Evolutionary conservation across 2,888 invertebrate species (phyloP).

Genomic region (Phengaris arion): DNA sequence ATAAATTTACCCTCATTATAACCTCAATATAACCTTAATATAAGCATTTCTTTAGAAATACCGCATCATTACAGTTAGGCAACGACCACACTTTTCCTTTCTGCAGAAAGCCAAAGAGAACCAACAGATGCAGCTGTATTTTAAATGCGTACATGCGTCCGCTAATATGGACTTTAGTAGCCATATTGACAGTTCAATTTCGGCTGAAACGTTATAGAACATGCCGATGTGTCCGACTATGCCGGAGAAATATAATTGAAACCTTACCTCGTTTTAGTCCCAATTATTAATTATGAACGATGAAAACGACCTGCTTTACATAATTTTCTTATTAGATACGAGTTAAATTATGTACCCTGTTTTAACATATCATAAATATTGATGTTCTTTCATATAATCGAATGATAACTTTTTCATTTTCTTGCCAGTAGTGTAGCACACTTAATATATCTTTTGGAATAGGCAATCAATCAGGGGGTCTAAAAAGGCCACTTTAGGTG

Average conservation of each 20-base stretch:
- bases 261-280: constrained; percentile 49
- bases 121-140: not conserved
- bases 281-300: constrained; percentile 76
- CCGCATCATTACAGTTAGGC: constrained; percentile 37
- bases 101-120: not conserved
- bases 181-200: not conserved
- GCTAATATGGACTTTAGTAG: not conserved
- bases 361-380: constrained; percentile 73
- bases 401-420: constrained; percentile 68
- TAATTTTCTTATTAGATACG: constrained; percentile 74
- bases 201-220: not conserved
- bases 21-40: constrained; percentile 31
- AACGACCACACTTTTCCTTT: constrained; percentile 1
- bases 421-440: constrained; percentile 40
- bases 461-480: not conserved
- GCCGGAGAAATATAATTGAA: constrained; percentile 10
- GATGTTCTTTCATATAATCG: constrained; percentile 54
- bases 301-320: constrained; percentile 68
- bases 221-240: not conserved
- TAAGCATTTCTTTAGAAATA: constrained; percentile 38
- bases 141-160: not conserved
- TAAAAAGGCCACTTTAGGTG: too few species aligned
- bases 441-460: not conserved
- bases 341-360: constrained; percentile 71
- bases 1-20: constrained; percentile 42